Evolutionary conservation across 2,888 invertebrate species (phyloP).

Genomic region (Parnassius mnemosyne): DNA sequence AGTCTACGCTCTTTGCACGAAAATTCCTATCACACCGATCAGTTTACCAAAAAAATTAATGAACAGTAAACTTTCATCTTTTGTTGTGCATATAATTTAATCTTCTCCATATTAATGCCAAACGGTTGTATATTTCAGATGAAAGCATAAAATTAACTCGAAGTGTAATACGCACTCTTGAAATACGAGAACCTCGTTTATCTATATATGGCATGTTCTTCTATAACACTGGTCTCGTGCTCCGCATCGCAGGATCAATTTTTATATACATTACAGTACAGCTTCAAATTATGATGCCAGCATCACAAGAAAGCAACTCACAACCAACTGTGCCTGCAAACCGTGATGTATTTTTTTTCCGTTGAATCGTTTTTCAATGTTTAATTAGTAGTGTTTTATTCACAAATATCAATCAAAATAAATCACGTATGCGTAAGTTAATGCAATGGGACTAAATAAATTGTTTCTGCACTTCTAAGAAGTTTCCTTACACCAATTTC

Average conservation of each 20-base stretch:
- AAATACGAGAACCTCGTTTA: constrained; percentile 39
- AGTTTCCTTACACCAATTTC: no score
- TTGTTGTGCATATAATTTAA: no score
- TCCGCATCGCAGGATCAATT: constrained; percentile 48
- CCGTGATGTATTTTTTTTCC: not conserved
- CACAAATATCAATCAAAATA: no score
- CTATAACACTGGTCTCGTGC: constrained; percentile 42
- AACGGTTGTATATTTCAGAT: constrained; percentile 40
- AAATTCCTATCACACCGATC: no score
- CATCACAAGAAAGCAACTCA: not conserved
- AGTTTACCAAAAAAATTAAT: no score
- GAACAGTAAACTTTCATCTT: no score
- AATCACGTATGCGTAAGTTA: no score
- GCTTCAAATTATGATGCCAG: constrained; percentile 42
- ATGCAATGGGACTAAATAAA: no score
- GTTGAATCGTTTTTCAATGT: not conserved
- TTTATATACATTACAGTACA: constrained; percentile 60
- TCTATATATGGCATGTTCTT: constrained; percentile 45
- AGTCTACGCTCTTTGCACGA: no score
- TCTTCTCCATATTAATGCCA: no score
- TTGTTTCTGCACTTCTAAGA: no score
- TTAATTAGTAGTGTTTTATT: no score
- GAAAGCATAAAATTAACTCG: constrained; percentile 45
- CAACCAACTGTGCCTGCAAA: not conserved
- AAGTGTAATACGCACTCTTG: constrained; percentile 41